Evolutionary conservation across 2,888 invertebrate genomes (phyloP), one percentile per base, ranked within the genome.

Genomic region (Acleris literana): DNA sequence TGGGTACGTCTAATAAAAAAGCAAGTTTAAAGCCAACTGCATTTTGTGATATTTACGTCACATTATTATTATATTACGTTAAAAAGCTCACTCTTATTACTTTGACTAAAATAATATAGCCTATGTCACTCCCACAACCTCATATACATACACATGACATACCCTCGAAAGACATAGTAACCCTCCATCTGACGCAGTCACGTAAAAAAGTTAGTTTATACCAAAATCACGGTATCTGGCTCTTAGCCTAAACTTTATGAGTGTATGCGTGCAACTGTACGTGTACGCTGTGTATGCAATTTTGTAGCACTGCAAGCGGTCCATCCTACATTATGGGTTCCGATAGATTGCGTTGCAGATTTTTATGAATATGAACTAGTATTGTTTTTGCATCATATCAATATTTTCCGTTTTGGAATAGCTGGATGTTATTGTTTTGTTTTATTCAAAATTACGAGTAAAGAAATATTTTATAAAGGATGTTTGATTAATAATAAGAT

Each of bases 291-390:
- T 57, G 57, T 62, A 57, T 62, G 56, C 66, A 66, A 62, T 66
- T 61, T 39, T 44, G 33, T 20, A 46, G 48, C 43, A 56, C 46
- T 66, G 66, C 61, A 53, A 57, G 61, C 56, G 66, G 25, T 53
- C 61, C 57, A 29, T 57, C 56, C 51, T 25, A 65, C 66, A 62
- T 62, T 66, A 66, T 62, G 62, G 52, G 57, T 62, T 62, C 51
- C 25, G 66, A 25, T 53, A 63, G 56, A 62, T 57, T 52, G 65
- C 60, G 52, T 58, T 44, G 29, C 22, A 51, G 17, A 62, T 61
- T 66, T 65, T 66, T 62, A 66, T 61, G 66, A 66, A 66, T 57
- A 56, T 56, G 22, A 49, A 55, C 25, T 48, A 17, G 7, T 33
- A 43, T 51, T 58, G 29, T 43, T 49, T 59, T 51, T 44, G 43